These are phyloP conservation scores for Clangula hyemalis DNA, from an alignment of 2,797 vertebrate species.

Conservation along the genomic window DNA sequence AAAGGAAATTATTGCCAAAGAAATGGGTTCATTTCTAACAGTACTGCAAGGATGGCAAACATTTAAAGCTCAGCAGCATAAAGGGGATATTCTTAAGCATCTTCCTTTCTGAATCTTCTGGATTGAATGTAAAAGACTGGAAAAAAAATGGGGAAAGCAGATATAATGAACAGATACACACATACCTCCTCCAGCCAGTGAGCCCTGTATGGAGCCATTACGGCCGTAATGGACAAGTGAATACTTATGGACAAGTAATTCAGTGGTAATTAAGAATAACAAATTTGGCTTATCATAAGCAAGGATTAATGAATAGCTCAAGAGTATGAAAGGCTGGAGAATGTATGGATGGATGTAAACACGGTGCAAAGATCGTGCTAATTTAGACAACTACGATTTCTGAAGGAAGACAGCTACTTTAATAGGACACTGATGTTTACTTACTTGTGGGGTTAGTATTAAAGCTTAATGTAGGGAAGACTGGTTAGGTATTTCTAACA, in stretches of 20 bases:
- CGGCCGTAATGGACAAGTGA: accelerated
- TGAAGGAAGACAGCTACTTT: neutral
- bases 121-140: neutral
- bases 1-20: neutral
- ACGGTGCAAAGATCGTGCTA: neutral
- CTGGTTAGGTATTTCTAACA: neutral
- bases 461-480: neutral
- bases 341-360: neutral
- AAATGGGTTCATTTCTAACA: neutral
- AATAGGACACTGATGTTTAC: neutral
- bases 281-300: neutral
- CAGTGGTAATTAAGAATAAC: neutral
- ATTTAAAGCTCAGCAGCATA: neutral
- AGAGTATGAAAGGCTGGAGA: neutral
- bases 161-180: accelerated
- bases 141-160: neutral
- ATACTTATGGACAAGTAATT: neutral
- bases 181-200: neutral
- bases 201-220: neutral
- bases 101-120: neutral
- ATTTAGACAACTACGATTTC: neutral
- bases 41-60: neutral
- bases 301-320: neutral
- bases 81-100: neutral
- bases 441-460: neutral